Evolutionary conservation across 2,113 vertebrate species (phyloP).

Genomic region (Orthochromis indermauri): DNA sequence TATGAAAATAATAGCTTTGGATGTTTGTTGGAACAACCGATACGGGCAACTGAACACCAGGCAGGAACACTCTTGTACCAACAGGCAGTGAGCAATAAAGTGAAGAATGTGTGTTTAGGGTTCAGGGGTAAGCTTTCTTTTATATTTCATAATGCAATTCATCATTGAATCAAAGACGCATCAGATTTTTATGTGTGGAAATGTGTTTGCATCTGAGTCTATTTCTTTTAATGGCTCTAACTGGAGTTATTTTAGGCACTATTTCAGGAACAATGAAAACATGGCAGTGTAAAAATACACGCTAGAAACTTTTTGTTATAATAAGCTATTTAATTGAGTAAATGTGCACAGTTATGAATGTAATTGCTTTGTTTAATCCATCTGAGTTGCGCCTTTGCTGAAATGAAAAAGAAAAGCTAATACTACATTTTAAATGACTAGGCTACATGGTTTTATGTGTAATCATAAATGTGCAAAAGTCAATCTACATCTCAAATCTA

Average conservation of each 20-base stretch:
- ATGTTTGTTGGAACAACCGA: slow-evolving; percentile 49
- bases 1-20: slow-evolving; percentile 57
- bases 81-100: slow-evolving; percentile 39
- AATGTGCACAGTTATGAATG: background rate
- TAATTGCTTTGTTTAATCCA: background rate
- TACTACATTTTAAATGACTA: background rate
- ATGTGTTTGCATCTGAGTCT: background rate
- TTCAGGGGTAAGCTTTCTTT: background rate
- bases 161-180: background rate
- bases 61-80: slow-evolving; percentile 37
- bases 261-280: background rate
- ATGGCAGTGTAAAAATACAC: background rate
- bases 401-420: background rate
- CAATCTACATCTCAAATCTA: slow-evolving; percentile 10
- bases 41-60: slow-evolving; percentile 31
- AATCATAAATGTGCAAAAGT: slow-evolving; percentile 19
- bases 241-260: background rate
- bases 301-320: background rate
- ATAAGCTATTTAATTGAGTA: slow-evolving; percentile 25
- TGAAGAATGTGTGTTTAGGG: slow-evolving; percentile 28
- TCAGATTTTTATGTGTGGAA: background rate
- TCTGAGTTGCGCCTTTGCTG: background rate
- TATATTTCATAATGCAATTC: slow-evolving; percentile 7
- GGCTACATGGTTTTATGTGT: background rate
- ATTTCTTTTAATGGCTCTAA: background rate